Evolutionary conservation across 1,140 invertebrate genomes (phyloP), one percentile per base, ranked within the genome.

Genomic region (Drosophila yakuba): DNA sequence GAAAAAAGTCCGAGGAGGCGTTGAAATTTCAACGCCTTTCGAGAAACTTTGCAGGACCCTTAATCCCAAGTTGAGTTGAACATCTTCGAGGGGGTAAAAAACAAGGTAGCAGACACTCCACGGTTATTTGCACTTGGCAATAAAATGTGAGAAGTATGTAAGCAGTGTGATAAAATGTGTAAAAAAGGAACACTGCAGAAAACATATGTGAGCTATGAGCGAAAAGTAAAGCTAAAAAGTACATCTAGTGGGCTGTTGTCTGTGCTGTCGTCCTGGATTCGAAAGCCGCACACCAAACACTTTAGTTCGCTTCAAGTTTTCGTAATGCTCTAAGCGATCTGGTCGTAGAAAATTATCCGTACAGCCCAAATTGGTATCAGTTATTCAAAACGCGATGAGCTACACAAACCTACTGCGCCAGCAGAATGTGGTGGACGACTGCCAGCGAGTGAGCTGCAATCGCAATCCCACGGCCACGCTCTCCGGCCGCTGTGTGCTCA

Each of bases 21-120:
- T 84, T 50, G 80, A 84, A 84, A 84, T 84, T 84, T 84, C 10
- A 47, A 84, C 80, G 80, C 80, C 80, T 68, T 55, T 6, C 41
- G 8, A 25, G 7, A 83, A 69, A 79, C 36, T 68, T 82, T 82
- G 52, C 14, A 14, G 23, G 28, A 7, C 4, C 23, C 28, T 41
- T 75, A 79, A 83, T 71, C 74, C 60, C 20, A 6, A n/a, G 6
- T 5, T 4, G 20, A 63, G 71, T 43, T 68, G 14, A 10, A 0
- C 23, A 64, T 64, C 62, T 38, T n/a, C 38, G 11, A 10, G 45
- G 17, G 1, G 10, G 23, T 7, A 50, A 8, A 8, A 25, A 14
- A 17, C 17, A 17, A 51, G 14, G 28, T 59, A 11, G 17, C 11
- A 38, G 38, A 15, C 35, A 39, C 3, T 11, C 1, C 3, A 28